These are phyloP conservation scores for Corvus cornix DNA, from an alignment of 2,113 vertebrate genomes.

Conservation along the genomic window DNA sequence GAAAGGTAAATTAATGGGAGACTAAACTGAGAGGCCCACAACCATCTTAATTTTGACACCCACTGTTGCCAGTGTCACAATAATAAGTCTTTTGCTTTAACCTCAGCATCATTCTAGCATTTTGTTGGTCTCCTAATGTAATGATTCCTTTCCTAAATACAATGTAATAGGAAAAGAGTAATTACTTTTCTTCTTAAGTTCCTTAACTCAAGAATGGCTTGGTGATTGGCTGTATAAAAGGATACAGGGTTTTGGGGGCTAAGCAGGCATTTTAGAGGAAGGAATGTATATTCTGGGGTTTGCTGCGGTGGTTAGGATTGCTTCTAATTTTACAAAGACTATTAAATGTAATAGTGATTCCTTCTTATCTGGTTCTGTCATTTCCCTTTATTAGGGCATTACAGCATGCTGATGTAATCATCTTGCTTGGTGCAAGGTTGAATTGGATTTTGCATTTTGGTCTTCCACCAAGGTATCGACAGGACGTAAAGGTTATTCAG, in stretches of 20 bases:
- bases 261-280: neutral
- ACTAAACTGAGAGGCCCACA: neutral
- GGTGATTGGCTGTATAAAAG: neutral
- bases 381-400: slow-evolving; percentile 80
- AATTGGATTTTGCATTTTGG: slow-evolving; percentile 99
- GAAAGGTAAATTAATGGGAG: neutral
- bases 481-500: slow-evolving; percentile 91
- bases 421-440: slow-evolving; percentile 91
- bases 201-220: neutral
- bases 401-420: slow-evolving; percentile 87
- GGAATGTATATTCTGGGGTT: neutral
- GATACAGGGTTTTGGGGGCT: neutral
- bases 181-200: neutral
- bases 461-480: slow-evolving; percentile 86
- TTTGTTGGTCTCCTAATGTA: neutral
- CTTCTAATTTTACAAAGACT: slow-evolving; percentile 4
- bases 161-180: neutral
- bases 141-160: neutral
- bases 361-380: neutral
- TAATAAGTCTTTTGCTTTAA: neutral
- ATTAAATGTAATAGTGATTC: neutral
- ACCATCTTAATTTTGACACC: neutral
- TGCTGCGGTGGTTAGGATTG: neutral
- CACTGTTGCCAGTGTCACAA: neutral
- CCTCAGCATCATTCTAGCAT: neutral